Evolutionary conservation across 2,797 vertebrate species (phyloP).

Genomic region (Lutjanus campechanus): DNA sequence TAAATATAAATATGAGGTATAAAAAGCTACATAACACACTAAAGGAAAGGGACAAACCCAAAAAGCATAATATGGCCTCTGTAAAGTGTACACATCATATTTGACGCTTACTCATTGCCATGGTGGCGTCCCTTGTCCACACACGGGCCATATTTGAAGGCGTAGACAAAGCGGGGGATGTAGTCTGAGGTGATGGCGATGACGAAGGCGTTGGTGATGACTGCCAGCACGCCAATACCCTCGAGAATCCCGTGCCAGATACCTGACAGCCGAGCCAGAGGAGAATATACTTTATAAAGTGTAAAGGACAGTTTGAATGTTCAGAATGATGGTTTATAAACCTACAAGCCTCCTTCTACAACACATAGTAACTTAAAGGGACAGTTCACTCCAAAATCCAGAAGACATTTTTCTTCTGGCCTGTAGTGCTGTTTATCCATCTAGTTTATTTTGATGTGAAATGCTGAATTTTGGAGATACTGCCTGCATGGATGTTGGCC

Average conservation of each 20-base stretch:
- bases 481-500: too few relatives aligned
- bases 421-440: background rate
- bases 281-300: background rate
- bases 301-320: background rate
- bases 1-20: too few relatives aligned
- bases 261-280: constrained; percentile 81
- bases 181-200: constrained; percentile 99
- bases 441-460: too few relatives aligned
- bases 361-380: background rate
- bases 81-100: background rate
- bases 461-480: too few relatives aligned
- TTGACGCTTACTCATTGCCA: constrained; percentile 82
- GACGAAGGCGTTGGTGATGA: constrained; percentile 99
- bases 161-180: constrained; percentile 98
- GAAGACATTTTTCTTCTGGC: background rate
- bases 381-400: too few relatives aligned
- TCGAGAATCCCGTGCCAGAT: constrained; percentile 99
- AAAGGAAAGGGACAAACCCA: too few relatives aligned
- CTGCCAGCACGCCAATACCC: constrained; percentile 96
- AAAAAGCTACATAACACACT: too few relatives aligned
- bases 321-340: background rate
- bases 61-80: too few relatives aligned
- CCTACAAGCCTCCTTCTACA: background rate
- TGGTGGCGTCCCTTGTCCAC: constrained; percentile 90
- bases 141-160: constrained; percentile 98